These are phyloP conservation scores for Myotis pilosus DNA, from an alignment of 2,797 vertebrate genomes.

Conservation along the genomic window DNA sequence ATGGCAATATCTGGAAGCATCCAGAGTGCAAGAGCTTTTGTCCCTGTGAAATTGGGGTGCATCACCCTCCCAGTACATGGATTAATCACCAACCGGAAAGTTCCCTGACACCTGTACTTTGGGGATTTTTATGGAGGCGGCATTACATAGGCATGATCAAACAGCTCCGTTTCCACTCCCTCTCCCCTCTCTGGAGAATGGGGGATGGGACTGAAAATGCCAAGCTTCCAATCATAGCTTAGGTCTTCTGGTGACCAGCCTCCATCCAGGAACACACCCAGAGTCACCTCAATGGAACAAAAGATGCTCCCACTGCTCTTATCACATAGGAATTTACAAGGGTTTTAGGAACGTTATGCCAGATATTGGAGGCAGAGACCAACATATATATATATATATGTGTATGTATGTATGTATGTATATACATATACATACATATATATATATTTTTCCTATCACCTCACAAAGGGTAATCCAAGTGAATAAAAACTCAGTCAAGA, in stretches of 20 bases:
- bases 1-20: neutral
- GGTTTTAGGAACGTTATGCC: neutral
- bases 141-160: neutral
- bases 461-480: neutral
- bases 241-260: neutral
- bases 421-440: too few relatives aligned
- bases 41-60: neutral
- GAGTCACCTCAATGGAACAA: neutral
- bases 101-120: neutral
- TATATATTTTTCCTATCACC: neutral
- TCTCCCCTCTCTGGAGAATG: neutral
- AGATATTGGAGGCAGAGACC: neutral
- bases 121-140: neutral
- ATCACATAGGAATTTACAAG: neutral
- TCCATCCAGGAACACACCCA: neutral
- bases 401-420: rapidly evolving
- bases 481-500: neutral
- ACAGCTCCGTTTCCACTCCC: neutral
- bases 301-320: neutral
- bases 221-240: neutral
- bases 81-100: neutral
- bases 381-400: too few relatives aligned
- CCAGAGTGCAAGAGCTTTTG: neutral
- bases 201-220: neutral
- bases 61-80: neutral